A percentile compares a stretch with the other conserved stretches of the same genome.
phyloP scores from a whole-genome alignment of 2,797 vertebrate genomes.

The Pantherophis vulpinus region DNA sequence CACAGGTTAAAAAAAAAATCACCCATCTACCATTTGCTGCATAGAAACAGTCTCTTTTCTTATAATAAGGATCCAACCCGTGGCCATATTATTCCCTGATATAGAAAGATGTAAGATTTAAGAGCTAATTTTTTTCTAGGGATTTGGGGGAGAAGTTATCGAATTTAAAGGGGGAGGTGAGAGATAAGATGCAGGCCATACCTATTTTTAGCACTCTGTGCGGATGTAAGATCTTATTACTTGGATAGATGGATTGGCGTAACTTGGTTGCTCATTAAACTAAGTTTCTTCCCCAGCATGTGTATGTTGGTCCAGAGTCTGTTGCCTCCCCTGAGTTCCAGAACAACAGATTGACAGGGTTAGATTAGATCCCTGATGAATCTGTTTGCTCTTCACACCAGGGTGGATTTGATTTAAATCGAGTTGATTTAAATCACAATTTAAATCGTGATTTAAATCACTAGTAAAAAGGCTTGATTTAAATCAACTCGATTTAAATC shows the following conservation, averaged over 20 bases:
- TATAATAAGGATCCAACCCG: background rate
- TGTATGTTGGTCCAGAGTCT: background rate
- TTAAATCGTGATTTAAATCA: no score
- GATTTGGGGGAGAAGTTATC: background rate
- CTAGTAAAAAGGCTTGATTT: no score
- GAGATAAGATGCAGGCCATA: background rate
- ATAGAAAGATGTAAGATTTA: background rate
- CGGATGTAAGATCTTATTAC: background rate
- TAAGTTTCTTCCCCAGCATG: background rate
- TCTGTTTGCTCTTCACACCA: background rate
- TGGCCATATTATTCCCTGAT: background rate
- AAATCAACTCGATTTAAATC: no score
- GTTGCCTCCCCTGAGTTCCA: background rate
- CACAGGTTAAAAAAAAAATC: background rate
- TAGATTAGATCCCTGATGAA: background rate
- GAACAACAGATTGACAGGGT: background rate
- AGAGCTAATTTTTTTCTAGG: background rate
- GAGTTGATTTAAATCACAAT: no score
- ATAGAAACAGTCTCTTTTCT: background rate
- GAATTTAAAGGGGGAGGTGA: background rate
- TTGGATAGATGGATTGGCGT: background rate
- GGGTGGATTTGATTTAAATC: no score
- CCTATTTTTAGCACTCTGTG: background rate
- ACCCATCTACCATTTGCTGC: background rate
- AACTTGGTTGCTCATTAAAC: background rate